Evolutionary conservation across 2,797 vertebrate genomes (phyloP).

Genomic region (Enteromius unitaeniatus): DNA sequence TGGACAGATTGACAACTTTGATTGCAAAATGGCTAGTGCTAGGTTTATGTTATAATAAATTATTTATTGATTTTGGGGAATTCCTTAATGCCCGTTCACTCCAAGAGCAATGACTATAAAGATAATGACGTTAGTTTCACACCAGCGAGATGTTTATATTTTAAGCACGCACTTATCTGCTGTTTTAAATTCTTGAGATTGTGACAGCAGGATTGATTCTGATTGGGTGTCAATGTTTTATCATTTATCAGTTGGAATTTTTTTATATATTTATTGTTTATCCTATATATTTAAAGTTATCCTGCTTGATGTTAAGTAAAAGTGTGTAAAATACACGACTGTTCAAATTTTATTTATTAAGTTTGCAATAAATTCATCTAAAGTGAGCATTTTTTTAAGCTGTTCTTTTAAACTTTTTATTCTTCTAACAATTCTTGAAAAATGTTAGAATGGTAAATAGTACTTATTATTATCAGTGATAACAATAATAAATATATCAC

Average conservation of each 20-base stretch:
- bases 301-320: not conserved
- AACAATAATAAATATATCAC: not conserved
- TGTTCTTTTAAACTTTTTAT: not conserved
- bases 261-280: too few species aligned
- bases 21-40: not conserved
- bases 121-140: too few species aligned
- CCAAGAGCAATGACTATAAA: too few species aligned
- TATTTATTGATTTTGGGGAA: not conserved
- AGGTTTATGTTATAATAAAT: not conserved
- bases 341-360: not conserved
- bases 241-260: too few species aligned
- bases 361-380: not conserved
- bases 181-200: too few species aligned
- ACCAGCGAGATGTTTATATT: too few species aligned
- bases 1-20: not conserved
- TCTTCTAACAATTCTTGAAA: not conserved
- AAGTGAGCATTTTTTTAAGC: not conserved
- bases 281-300: too few species aligned
- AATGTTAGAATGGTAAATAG: not conserved
- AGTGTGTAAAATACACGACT: not conserved
- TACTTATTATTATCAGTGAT: too few species aligned
- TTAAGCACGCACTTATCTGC: too few species aligned
- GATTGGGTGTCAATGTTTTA: too few species aligned
- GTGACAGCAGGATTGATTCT: too few species aligned
- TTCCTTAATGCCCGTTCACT: too few species aligned